Percentiles rank a stretch among this genome's conserved stretches.
Conservation (phyloP, 1,140 invertebrate genomes). For the Andrena cerasifolii region DNA sequence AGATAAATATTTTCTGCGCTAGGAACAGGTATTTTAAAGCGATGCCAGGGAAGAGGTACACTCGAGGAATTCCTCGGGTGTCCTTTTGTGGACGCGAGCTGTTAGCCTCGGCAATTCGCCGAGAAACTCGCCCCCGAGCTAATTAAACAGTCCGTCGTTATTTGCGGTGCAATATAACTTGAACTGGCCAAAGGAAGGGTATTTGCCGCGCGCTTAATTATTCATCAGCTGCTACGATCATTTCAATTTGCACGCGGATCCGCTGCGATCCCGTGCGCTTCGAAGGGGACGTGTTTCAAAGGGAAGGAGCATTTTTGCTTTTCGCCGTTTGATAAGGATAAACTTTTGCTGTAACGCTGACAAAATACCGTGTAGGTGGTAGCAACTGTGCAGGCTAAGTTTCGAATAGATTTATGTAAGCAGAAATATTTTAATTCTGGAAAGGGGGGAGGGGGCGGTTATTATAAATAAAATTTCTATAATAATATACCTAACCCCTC, state of each 20-base stretch:
- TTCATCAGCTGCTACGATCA: constrained; percentile 26
- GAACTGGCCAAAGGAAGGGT: constrained; percentile 23
- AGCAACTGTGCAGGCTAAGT: background rate
- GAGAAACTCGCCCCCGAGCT: constrained; percentile 39
- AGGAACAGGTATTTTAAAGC: background rate
- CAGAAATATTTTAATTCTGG: no score
- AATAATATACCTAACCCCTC: no score
- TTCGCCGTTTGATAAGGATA: background rate
- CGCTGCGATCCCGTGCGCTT: background rate
- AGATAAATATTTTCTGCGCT: background rate
- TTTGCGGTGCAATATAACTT: constrained; percentile 52
- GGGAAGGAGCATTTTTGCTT: background rate
- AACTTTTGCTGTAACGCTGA: background rate
- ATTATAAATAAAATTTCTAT: no score
- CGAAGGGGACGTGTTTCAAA: background rate
- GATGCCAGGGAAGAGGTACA: background rate
- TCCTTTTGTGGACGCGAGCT: constrained; percentile 19
- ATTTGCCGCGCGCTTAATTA: constrained; percentile 43
- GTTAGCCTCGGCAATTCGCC: constrained; percentile 24
- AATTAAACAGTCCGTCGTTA: constrained; percentile 62
- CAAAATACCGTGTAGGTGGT: background rate
- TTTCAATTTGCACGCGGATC: constrained; percentile 21
- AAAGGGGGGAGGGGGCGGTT: no score
- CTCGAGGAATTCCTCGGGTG: constrained; percentile 20
- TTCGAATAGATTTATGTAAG: background rate